These are phyloP conservation scores for Amia ocellicauda DNA, from an alignment of 2,113 vertebrate species.

Conservation along the genomic window DNA sequence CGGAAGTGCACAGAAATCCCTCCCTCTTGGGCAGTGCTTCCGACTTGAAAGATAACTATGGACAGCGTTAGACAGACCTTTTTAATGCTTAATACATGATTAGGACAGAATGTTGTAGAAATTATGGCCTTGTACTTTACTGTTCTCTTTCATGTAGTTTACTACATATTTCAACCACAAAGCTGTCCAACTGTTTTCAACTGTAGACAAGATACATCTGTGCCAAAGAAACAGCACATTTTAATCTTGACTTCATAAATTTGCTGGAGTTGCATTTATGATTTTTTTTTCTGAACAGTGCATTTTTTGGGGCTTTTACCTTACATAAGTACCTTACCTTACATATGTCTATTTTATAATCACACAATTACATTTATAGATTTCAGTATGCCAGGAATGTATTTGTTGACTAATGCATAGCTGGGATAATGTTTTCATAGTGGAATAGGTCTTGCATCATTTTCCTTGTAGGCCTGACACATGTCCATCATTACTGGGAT, in stretches of 20 bases:
- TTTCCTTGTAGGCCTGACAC: slow-evolving; percentile 34
- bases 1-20: too few relatives aligned
- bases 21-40: too few relatives aligned
- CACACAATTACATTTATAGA: not conserved
- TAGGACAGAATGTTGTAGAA: too few relatives aligned
- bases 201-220: not conserved
- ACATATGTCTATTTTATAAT: not conserved
- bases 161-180: too few relatives aligned
- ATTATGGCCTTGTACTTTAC: too few relatives aligned
- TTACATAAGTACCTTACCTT: slow-evolving; percentile 25
- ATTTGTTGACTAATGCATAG: slow-evolving; percentile 16
- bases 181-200: not conserved
- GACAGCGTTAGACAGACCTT: too few relatives aligned
- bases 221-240: not conserved
- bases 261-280: not conserved
- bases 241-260: not conserved
- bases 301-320: not conserved
- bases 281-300: not conserved
- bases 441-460: slow-evolving; percentile 40
- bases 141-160: too few relatives aligned
- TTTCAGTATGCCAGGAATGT: slow-evolving; percentile 1
- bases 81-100: too few relatives aligned
- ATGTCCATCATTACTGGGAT: slow-evolving; percentile 38
- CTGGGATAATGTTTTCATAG: slow-evolving; percentile 12
- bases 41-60: too few relatives aligned